These are phyloP conservation scores for Serilophus lunatus DNA, from an alignment of 2,113 vertebrate genomes.

Conservation along the genomic window DNA sequence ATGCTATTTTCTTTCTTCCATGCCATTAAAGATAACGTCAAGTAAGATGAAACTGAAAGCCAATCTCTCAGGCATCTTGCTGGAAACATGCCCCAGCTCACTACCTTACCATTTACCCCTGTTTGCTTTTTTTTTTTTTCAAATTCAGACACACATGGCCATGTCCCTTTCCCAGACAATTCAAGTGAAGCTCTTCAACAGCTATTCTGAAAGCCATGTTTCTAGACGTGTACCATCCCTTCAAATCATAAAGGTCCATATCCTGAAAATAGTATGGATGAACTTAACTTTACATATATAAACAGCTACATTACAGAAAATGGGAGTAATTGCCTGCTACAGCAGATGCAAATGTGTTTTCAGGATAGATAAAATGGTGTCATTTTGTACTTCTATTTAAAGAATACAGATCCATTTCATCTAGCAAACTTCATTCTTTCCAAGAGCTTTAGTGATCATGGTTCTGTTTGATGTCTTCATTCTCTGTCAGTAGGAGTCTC, in stretches of 20 bases:
- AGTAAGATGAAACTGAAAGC: slow-evolving; percentile 38
- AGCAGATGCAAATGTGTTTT: slow-evolving; percentile 56
- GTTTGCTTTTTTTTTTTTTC: neutral
- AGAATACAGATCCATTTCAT: slow-evolving; percentile 54
- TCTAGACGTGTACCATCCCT: neutral
- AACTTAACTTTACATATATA: neutral
- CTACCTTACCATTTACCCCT: neutral
- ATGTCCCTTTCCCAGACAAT: neutral
- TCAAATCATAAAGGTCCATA: neutral
- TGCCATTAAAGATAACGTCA: slow-evolving; percentile 57
- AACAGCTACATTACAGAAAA: slow-evolving; percentile 36
- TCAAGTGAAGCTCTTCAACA: neutral
- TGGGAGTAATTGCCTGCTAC: slow-evolving; percentile 23
- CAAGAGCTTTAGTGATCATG: slow-evolving; percentile 25
- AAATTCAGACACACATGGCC: neutral
- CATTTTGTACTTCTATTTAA: slow-evolving; percentile 55
- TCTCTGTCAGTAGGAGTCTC: slow-evolving; percentile 26
- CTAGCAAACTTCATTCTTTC: slow-evolving; percentile 42
- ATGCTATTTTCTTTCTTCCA: slow-evolving; percentile 57
- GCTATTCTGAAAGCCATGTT: neutral
- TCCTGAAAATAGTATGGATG: neutral
- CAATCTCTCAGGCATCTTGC: neutral
- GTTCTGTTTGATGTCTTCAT: slow-evolving; percentile 39
- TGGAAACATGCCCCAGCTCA: neutral
- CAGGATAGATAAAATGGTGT: slow-evolving; percentile 21